Base-by-base conservation (phyloP, 2,797 vertebrate species). In the Spinibarbus caldwelli region DNA sequence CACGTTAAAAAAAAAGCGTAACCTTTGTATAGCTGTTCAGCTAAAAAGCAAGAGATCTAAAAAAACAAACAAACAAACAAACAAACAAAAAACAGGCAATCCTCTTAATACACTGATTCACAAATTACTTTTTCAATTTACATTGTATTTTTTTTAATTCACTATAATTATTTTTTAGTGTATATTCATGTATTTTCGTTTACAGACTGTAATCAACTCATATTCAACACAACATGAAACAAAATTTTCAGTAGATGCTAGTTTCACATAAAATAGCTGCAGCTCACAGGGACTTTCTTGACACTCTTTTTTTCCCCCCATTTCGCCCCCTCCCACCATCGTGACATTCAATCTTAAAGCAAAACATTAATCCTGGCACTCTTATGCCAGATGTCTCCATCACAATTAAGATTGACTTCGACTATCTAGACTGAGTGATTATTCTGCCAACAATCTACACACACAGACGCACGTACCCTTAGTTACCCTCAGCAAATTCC, bases 321-420 rank as follows among this genome's bases (percentile, higher is more conserved):
- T 70, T 59, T 47, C 41, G n/a, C 87, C 67, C 43, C 88, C 57
- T 82, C 85, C 45, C 89, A 80, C 86, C 89, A 86, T 85, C 72
- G 84, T 87, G 86, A 83, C 82, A 83, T 93, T 90, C 91, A 92
- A 93, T 94, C 92, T 90, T 86, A 85, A 82, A 90, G 89, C 59
- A 79, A 86, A 92, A 87, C 91, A 89, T 91, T 94, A 94, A 95
- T 95, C 94, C 91, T 90, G 85, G 89, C 88, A 89, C 90, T 91
- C 90, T 88, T 89, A 93, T 86, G 89, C 90, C 86, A 90, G 86
- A 91, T 90, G 87, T 91, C 92, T 92, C 91, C 82, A 89, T 90
- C 89, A 91, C 89, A 93, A 92, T 95, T 93, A 93, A 92, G 92
- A 92, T 79, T 89, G 90, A 94, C 90, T 91, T 81, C 62, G 66